phyloP scores from a whole-genome alignment of 2,888 invertebrate species.

The Dastarcus helophoroides region DNA sequence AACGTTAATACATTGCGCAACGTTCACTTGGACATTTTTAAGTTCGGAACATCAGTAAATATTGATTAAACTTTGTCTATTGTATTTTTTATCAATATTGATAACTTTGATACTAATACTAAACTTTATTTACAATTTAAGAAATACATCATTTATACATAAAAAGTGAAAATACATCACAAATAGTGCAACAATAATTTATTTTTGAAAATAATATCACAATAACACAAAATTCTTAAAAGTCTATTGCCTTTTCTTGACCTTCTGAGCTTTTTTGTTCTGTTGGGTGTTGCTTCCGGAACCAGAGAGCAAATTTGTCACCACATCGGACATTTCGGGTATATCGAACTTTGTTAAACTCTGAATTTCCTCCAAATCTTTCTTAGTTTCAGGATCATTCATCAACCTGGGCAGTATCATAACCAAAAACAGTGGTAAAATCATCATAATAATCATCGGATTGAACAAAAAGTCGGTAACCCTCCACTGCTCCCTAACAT shows the following conservation, averaged over 20 bases:
- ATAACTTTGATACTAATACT: too few species aligned
- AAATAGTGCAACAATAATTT: too few species aligned
- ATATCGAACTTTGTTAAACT: slow-evolving; percentile 74
- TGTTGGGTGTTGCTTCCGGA: slow-evolving; percentile 36
- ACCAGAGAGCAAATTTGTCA: slow-evolving; percentile 76
- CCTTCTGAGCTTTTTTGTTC: slow-evolving; percentile 26
- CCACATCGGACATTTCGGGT: slow-evolving; percentile 92
- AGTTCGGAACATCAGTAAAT: too few species aligned
- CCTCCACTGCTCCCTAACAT: slow-evolving; percentile 91
- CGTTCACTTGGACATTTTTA: too few species aligned
- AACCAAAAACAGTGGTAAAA: slow-evolving; percentile 78
- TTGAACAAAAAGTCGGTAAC: slow-evolving; percentile 92
- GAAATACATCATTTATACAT: too few species aligned
- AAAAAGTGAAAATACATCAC: too few species aligned
- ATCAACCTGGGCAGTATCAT: slow-evolving; percentile 93
- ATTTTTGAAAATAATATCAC: too few species aligned
- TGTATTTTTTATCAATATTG: too few species aligned
- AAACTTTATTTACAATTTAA: too few species aligned
- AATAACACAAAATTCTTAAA: too few species aligned
- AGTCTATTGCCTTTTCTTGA: slow-evolving; percentile 28
- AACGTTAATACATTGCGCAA: too few species aligned
- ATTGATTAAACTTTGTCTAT: too few species aligned
- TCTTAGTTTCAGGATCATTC: slow-evolving; percentile 95
- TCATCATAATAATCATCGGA: slow-evolving; percentile 98
- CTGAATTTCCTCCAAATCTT: slow-evolving; percentile 85